Conservation (phyloP, 1,140 invertebrate genomes). For the Danaus plexippus region DNA sequence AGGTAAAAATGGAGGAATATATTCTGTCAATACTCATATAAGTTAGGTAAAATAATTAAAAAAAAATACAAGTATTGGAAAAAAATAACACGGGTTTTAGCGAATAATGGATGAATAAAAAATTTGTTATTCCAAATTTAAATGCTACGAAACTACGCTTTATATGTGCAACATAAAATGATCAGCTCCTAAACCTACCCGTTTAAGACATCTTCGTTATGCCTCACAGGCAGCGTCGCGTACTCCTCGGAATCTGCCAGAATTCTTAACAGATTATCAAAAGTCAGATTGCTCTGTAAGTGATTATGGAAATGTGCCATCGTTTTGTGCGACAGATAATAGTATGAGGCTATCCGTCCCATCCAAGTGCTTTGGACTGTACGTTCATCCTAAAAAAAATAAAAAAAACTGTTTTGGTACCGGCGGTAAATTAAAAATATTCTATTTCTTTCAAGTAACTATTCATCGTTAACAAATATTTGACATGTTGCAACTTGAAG, state of each 20-base stretch:
- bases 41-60: too few species aligned
- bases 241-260: slow-evolving; percentile 93
- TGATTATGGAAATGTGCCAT: slow-evolving; percentile 86
- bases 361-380: slow-evolving; percentile 85
- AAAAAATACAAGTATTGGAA: too few species aligned
- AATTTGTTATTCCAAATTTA: neutral
- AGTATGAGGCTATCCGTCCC: slow-evolving; percentile 95
- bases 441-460: too few species aligned
- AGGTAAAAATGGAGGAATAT: too few species aligned
- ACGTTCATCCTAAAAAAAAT: slow-evolving; percentile 76
- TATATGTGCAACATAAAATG: neutral
- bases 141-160: neutral
- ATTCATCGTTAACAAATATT: too few species aligned
- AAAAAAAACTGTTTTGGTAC: too few species aligned
- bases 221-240: slow-evolving; percentile 93
- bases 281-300: slow-evolving; percentile 75
- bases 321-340: slow-evolving; percentile 96
- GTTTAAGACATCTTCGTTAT: slow-evolving; percentile 98
- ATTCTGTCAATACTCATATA: too few species aligned
- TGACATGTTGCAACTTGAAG: too few species aligned
- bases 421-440: too few species aligned
- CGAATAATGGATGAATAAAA: too few species aligned
- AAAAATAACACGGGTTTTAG: too few species aligned
- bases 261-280: slow-evolving; percentile 83
- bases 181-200: slow-evolving; percentile 70